Conservation (phyloP, 2,888 invertebrate species). For the Catonia carolina region DNA sequence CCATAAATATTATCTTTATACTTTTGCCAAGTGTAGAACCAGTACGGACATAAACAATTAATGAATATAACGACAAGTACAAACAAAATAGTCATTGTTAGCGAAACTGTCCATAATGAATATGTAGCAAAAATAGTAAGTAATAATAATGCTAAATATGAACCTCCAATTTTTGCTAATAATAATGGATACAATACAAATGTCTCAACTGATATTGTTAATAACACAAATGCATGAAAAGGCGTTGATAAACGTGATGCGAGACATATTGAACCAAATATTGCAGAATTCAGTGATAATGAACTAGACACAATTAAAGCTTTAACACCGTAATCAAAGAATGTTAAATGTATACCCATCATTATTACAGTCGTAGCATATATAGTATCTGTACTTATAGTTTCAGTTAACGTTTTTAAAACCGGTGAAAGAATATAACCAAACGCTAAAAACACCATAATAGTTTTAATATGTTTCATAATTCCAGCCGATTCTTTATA, state of each 20-base stretch:
- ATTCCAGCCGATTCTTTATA: slow-evolving; percentile 33
- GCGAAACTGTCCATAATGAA: slow-evolving; percentile 45
- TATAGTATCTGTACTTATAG: slow-evolving; percentile 95
- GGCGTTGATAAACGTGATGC: slow-evolving; percentile 84
- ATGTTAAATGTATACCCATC: slow-evolving; percentile 80
- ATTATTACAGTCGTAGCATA: slow-evolving; percentile 86
- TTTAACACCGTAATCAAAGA: slow-evolving; percentile 85
- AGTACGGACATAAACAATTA: slow-evolving; percentile 63
- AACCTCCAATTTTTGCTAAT: slow-evolving; percentile 54
- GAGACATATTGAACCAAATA: slow-evolving; percentile 91
- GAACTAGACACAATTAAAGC: slow-evolving; percentile 86
- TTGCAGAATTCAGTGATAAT: slow-evolving; percentile 86
- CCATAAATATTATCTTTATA: slow-evolving; percentile 91
- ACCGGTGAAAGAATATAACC: slow-evolving; percentile 88
- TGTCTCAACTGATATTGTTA: slow-evolving; percentile 80
- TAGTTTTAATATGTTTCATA: slow-evolving; percentile 64
- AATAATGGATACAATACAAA: slow-evolving; percentile 87
- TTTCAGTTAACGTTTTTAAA: slow-evolving; percentile 88
- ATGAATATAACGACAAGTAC: slow-evolving; percentile 54
- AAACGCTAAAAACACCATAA: slow-evolving; percentile 73
- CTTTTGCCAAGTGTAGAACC: slow-evolving; percentile 68
- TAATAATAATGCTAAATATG: slow-evolving; percentile 49
- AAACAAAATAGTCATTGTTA: slow-evolving; percentile 55
- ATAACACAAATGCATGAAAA: slow-evolving; percentile 78
- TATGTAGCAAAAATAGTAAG: slow-evolving; percentile 48